Evolutionary conservation across 2,113 vertebrate genomes (phyloP).

Genomic region (Theristicus caerulescens): DNA sequence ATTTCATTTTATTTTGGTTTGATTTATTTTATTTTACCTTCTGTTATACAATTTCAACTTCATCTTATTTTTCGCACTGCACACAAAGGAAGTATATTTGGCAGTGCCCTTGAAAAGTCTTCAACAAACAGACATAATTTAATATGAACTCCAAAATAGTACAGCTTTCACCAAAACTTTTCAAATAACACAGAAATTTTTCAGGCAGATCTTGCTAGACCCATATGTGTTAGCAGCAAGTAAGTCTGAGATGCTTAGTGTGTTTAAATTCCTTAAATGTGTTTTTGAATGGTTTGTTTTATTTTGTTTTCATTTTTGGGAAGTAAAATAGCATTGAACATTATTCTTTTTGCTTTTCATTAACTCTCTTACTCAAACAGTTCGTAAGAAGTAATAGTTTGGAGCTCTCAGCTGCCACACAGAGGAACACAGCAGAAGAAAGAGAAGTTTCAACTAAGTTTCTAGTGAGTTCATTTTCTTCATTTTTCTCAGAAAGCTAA

Average conservation of each 20-base stretch:
- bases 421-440: not conserved
- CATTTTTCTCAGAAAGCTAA: not conserved
- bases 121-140: not conserved
- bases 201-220: not conserved
- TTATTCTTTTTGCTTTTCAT: not conserved
- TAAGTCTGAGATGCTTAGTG: not conserved
- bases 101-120: not conserved
- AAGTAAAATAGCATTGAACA: not conserved
- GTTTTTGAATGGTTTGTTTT: not conserved
- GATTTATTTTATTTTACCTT: not conserved
- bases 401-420: not conserved
- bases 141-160: not conserved
- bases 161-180: not conserved
- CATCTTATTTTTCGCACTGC: not conserved
- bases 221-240: not conserved
- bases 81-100: not conserved
- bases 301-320: not conserved
- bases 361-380: not conserved
- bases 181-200: not conserved
- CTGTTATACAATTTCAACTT: not conserved
- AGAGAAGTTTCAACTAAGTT: not conserved
- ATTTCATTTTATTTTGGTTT: not conserved
- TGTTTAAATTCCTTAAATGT: not conserved
- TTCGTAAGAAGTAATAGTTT: not conserved
- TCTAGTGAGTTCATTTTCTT: slow-evolving; percentile 35